These are phyloP conservation scores for Hemiscyllium ocellatum DNA, from an alignment of 2,113 vertebrate genomes.

Conservation along the genomic window DNA sequence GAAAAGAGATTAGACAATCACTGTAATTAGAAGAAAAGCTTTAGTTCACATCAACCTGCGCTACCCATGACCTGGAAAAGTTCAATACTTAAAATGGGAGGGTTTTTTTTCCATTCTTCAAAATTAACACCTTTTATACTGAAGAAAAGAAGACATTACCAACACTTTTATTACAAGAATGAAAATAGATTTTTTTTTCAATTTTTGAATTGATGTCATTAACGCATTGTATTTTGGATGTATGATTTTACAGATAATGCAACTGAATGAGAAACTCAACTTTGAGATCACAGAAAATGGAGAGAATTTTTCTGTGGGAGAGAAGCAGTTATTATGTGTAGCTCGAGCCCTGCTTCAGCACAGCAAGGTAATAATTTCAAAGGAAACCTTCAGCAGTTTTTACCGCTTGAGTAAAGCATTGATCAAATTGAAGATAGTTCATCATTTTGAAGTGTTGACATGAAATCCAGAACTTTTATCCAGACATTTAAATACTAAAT, in stretches of 20 bases:
- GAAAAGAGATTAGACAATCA: neutral
- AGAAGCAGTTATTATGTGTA: constrained; percentile 66
- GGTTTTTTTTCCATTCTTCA: neutral
- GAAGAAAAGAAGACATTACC: neutral
- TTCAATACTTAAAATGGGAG: neutral
- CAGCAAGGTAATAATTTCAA: constrained; percentile 59
- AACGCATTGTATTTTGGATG: neutral
- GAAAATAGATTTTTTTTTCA: neutral
- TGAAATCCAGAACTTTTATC: neutral
- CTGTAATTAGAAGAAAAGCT: neutral
- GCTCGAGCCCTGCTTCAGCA: constrained; percentile 65
- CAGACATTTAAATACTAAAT: neutral
- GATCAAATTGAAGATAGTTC: neutral
- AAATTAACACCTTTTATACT: neutral
- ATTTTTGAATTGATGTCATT: neutral
- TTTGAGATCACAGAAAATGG: constrained; percentile 68
- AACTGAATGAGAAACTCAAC: constrained; percentile 59
- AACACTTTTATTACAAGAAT: neutral
- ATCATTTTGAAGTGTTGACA: neutral
- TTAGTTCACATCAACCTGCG: neutral
- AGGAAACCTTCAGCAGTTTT: neutral
- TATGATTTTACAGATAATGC: constrained; percentile 54
- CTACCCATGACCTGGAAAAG: neutral
- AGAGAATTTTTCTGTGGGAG: constrained; percentile 71
- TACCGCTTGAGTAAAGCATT: neutral